These are phyloP conservation scores for Turdus rufiventris DNA, from an alignment of 2,113 vertebrate genomes.

Conservation along the genomic window DNA sequence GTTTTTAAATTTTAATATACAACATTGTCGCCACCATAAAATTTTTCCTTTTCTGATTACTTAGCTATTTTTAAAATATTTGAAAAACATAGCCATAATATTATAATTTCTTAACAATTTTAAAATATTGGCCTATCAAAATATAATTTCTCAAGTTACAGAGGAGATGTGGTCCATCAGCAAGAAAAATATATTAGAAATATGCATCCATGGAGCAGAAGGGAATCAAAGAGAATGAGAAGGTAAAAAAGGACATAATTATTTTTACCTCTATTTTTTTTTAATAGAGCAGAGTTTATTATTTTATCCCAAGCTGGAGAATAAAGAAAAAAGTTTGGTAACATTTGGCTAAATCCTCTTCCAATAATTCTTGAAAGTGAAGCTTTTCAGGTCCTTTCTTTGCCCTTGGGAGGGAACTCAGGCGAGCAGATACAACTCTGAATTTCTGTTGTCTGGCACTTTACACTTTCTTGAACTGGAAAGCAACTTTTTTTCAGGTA, in stretches of 20 bases:
- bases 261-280: not conserved
- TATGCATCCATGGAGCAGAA: not conserved
- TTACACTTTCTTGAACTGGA: not conserved
- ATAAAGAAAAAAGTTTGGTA: not conserved
- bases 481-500: not conserved
- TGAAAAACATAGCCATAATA: not conserved
- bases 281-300: not conserved
- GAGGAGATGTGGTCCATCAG: not conserved
- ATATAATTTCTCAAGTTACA: not conserved
- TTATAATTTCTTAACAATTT: not conserved
- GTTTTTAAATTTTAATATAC: not conserved
- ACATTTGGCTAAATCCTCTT: not conserved
- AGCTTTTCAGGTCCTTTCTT: not conserved
- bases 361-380: not conserved
- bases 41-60: not conserved
- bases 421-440: not conserved
- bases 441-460: not conserved
- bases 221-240: fast-evolving
- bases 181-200: not conserved
- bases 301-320: not conserved
- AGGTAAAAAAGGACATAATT: not conserved
- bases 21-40: not conserved
- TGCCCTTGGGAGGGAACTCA: not conserved
- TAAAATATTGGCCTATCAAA: not conserved
- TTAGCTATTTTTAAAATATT: not conserved